Evolutionary conservation across 2,888 invertebrate genomes (phyloP), one percentile per base, ranked within the genome.

Genomic region (Tortricodes alternella): DNA sequence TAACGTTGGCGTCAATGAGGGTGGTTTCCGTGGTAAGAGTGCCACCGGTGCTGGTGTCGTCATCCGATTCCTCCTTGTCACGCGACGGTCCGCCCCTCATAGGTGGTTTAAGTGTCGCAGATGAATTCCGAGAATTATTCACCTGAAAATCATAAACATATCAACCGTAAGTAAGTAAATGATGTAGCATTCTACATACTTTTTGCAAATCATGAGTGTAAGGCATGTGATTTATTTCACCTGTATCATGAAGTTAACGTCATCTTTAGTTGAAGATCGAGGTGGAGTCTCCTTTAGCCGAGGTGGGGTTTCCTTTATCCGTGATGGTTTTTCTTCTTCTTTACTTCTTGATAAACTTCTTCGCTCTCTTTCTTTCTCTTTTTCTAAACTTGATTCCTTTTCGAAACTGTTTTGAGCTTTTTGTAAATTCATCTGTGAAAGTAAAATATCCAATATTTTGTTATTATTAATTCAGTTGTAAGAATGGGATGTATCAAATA

Each of bases 21-120:
- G 95, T 95, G 0, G 93, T 92, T 41, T 95, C 95, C 0, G 95
- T 95, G 38, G 94, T 94, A 63, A 93, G 92, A 1, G 95, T 94
- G 3, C 89, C 88, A 1, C 91, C 78, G 13, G 87, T 87, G 63
- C 92, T 92, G 18, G 85, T 74, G 13, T 91, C 91, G 58, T 93
- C 93, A 58, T 93, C 93, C 1, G 91, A 91, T 11, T 90, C 91
- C 1, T 91, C 89, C 44, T 76, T 85, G 5, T 90, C 89, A 7
- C 79, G 79, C 0, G 79, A 62, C 0, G 91, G 91, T 1, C 91
- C 91, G 0, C 91, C 91, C 55, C 86, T 71, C 16, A 69, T 65
- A 0, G 91, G 91, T 3, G 91, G 91, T 58, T 91, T 91, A 1
- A 66, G 55, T 15, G 48, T 57, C 29, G 76, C 62, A 37, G 82